Conservation (phyloP, 2,113 vertebrate species). For the Camelus dromedarius region DNA sequence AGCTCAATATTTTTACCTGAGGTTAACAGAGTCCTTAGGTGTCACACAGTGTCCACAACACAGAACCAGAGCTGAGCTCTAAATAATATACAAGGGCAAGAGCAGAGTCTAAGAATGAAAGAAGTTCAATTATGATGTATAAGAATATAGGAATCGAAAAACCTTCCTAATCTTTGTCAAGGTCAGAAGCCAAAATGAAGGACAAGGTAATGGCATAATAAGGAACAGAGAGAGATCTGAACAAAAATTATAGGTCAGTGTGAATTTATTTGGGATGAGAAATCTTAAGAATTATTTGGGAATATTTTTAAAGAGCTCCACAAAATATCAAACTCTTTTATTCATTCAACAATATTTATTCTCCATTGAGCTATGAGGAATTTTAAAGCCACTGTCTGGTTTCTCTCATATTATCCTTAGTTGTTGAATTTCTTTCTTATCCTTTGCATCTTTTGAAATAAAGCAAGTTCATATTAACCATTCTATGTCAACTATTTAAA, state of each 20-base stretch:
- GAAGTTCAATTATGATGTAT: background rate
- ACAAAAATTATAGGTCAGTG: background rate
- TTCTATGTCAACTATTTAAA: background rate
- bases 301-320: constrained; percentile 4
- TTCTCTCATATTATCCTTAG: background rate
- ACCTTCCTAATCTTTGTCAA: background rate
- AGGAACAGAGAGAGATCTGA: background rate
- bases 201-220: background rate
- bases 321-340: background rate
- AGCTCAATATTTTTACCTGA: constrained; percentile 1
- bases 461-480: background rate
- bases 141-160: background rate
- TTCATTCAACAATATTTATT: background rate
- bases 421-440: background rate
- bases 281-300: background rate
- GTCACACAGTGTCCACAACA: background rate
- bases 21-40: background rate
- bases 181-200: background rate
- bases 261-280: background rate
- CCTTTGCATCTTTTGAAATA: background rate
- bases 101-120: background rate
- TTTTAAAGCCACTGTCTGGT: background rate
- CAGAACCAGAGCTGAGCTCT: background rate
- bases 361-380: background rate
- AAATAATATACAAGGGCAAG: background rate